Evolutionary conservation across 64 coral and sea anemone species (phyloP).

Genomic region (Montipora sp.): DNA sequence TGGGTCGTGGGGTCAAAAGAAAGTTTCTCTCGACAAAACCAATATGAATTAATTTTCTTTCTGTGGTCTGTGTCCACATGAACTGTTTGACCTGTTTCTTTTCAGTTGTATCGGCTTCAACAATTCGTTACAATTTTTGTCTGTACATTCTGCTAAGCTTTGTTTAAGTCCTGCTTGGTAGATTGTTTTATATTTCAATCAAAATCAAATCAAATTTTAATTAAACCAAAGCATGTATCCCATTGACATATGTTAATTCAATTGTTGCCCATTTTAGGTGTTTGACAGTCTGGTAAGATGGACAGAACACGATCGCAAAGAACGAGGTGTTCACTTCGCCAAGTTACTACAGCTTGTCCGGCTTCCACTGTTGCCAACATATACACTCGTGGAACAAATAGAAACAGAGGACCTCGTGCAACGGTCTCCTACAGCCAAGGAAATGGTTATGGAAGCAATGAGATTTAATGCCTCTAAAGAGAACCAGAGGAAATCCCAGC

Average conservation of each 20-base stretch:
- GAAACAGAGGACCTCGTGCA: slow-evolving; percentile 72
- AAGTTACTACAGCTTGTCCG: slow-evolving; percentile 80
- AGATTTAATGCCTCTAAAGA: slow-evolving; percentile 44
- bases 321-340: slow-evolving; percentile 84
- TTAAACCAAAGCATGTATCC: too few relatives aligned
- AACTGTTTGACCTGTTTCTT: too few relatives aligned
- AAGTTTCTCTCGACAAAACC: too few relatives aligned
- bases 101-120: too few relatives aligned
- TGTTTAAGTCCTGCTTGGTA: too few relatives aligned
- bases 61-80: too few relatives aligned
- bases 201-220: too few relatives aligned
- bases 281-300: slow-evolving; percentile 77
- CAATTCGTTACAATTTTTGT: too few relatives aligned
- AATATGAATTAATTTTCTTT: too few relatives aligned
- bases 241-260: not conserved
- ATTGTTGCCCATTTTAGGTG: slow-evolving; percentile 2
- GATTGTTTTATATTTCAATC: too few relatives aligned
- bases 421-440: slow-evolving; percentile 83
- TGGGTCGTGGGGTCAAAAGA: too few relatives aligned
- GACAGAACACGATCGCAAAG: slow-evolving; percentile 68
- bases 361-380: slow-evolving; percentile 49
- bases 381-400: slow-evolving; percentile 48
- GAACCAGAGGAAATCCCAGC: slow-evolving; percentile 1
- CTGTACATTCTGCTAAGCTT: too few relatives aligned
- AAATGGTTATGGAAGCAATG: slow-evolving; percentile 84